Percentiles rank a stretch among this genome's conserved stretches.
Evolutionary conservation across 2,113 vertebrate genomes (phyloP).

Genomic region (Dromas ardeola): DNA sequence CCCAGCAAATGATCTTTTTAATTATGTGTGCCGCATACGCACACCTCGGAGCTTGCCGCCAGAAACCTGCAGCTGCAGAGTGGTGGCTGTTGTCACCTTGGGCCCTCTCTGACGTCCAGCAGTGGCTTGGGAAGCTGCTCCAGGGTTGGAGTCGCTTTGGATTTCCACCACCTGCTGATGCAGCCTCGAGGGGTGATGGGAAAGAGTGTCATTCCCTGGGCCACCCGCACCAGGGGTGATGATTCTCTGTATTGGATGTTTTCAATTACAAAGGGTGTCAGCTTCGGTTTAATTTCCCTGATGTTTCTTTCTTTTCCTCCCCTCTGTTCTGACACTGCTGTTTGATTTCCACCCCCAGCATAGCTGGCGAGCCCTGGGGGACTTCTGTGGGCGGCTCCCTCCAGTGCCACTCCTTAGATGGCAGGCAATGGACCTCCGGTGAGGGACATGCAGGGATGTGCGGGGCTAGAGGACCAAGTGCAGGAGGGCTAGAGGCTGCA

Average conservation of each 20-base stretch:
- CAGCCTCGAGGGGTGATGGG: background rate
- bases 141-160: rapidly evolving
- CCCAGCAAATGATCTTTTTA: background rate
- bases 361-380: background rate
- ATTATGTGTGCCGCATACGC: background rate
- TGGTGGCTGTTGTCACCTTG: rapidly evolving
- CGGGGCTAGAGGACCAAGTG: background rate
- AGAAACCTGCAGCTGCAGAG: background rate
- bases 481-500: background rate
- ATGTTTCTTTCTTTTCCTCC: background rate
- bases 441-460: background rate
- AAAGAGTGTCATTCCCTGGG: rapidly evolving
- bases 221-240: rapidly evolving
- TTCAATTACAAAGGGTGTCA: background rate
- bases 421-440: background rate
- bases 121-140: background rate
- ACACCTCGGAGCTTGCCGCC: rapidly evolving
- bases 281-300: background rate
- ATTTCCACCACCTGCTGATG: background rate
- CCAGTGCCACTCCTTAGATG: background rate
- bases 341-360: conserved; percentile 19
- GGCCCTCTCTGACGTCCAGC: background rate
- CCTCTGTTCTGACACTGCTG: background rate
- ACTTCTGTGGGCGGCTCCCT: background rate
- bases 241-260: background rate